Percentiles rank a stretch among this genome's conserved stretches.
phyloP scores from a whole-genome alignment of 2,113 vertebrate genomes.

The Engystomops pustulosus region DNA sequence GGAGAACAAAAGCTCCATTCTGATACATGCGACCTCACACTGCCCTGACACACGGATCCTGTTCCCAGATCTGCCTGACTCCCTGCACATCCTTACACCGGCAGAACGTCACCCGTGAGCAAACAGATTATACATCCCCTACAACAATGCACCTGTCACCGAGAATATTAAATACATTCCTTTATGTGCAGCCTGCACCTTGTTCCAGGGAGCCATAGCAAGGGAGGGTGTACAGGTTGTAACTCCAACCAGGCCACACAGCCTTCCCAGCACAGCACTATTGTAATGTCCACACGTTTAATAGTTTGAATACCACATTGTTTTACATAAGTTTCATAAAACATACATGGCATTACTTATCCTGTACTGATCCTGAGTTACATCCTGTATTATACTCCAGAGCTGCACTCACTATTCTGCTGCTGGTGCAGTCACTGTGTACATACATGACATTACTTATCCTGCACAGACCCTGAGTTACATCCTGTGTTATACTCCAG shows the following conservation, averaged over 20 bases:
- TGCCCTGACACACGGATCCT: constrained; percentile 23
- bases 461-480: no score
- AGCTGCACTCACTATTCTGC: no score
- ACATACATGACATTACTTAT: no score
- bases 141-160: neutral
- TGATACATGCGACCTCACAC: constrained; percentile 28
- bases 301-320: no score
- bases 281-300: no score
- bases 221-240: neutral
- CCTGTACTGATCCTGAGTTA: no score
- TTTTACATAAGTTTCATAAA: no score
- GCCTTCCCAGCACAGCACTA: neutral
- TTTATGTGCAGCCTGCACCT: neutral
- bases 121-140: neutral
- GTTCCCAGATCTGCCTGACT: constrained; percentile 15
- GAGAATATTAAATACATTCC: neutral
- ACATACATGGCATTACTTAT: no score
- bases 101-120: neutral
- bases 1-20: constrained; percentile 28
- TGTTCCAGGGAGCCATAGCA: neutral
- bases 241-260: neutral
- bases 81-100: constrained; percentile 8
- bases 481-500: no score
- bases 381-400: no score
- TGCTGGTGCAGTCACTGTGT: no score